Conservation (phyloP, 2,113 vertebrate species). For the Notothenia rossii region DNA sequence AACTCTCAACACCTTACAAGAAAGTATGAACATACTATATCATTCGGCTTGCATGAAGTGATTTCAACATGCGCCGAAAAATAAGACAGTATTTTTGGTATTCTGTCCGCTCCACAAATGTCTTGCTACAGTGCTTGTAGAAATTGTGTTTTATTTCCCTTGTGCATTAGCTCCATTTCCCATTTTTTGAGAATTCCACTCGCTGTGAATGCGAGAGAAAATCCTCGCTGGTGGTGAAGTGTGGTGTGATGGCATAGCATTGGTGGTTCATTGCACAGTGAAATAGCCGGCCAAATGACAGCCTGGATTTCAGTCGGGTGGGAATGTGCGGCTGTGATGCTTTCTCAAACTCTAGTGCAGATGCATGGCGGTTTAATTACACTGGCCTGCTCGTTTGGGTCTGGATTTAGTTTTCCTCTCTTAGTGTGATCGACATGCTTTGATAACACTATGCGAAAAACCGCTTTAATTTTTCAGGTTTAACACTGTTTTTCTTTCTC, state of each 20-base stretch:
- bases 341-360: conserved; percentile 41
- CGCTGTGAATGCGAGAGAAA: conserved; percentile 51
- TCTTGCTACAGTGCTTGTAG: conserved; percentile 76
- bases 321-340: conserved; percentile 46
- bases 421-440: background rate
- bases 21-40: conserved; percentile 67
- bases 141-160: conserved; percentile 79
- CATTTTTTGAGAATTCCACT: conserved; percentile 66
- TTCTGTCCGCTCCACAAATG: conserved; percentile 70
- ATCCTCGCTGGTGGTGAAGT: conserved; percentile 60
- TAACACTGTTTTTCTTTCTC: background rate
- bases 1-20: conserved; percentile 64
- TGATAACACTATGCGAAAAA: background rate
- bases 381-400: background rate
- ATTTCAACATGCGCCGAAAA: conserved; percentile 65
- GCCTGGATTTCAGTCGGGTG: conserved; percentile 46
- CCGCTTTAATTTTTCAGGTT: background rate
- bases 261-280: conserved; percentile 73
- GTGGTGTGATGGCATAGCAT: conserved; percentile 61
- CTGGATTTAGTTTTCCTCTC: conserved; percentile 6
- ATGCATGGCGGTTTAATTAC: conserved; percentile 12
- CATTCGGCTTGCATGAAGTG: conserved; percentile 73
- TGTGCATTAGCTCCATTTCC: conserved; percentile 77
- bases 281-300: conserved; percentile 70
- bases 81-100: conserved; percentile 61